phyloP scores from a whole-genome alignment of 2,797 vertebrate species.

The Fratercula arctica region DNA sequence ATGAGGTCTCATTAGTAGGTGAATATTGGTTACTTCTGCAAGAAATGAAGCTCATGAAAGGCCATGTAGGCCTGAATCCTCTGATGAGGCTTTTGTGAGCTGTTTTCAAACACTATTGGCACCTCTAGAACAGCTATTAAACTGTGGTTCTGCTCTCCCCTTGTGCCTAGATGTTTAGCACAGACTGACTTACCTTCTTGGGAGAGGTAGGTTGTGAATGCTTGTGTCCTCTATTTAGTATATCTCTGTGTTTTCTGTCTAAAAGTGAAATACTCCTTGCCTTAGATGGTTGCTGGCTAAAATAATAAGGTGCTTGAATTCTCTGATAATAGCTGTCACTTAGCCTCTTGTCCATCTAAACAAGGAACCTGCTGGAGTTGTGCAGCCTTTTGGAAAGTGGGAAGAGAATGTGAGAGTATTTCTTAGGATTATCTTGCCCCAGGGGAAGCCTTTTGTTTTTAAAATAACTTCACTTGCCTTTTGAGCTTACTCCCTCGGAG shows the following conservation, averaged over 20 bases:
- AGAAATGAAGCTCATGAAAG: not conserved
- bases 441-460: not conserved
- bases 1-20: not conserved
- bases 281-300: not conserved
- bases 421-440: not conserved
- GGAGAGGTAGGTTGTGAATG: not conserved
- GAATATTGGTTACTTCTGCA: not conserved
- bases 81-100: rapidly evolving
- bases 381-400: not conserved
- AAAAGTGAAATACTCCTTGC: not conserved
- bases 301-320: not conserved
- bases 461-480: not conserved
- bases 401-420: not conserved
- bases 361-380: not conserved
- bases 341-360: no score
- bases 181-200: not conserved
- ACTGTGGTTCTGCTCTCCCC: not conserved
- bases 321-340: not conserved
- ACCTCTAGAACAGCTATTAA: not conserved
- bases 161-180: not conserved
- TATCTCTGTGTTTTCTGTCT: not conserved
- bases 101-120: not conserved
- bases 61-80: not conserved
- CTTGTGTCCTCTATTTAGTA: not conserved
- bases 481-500: not conserved